phyloP scores from a whole-genome alignment of 2,888 invertebrate species.

The Heliconius sara region DNA sequence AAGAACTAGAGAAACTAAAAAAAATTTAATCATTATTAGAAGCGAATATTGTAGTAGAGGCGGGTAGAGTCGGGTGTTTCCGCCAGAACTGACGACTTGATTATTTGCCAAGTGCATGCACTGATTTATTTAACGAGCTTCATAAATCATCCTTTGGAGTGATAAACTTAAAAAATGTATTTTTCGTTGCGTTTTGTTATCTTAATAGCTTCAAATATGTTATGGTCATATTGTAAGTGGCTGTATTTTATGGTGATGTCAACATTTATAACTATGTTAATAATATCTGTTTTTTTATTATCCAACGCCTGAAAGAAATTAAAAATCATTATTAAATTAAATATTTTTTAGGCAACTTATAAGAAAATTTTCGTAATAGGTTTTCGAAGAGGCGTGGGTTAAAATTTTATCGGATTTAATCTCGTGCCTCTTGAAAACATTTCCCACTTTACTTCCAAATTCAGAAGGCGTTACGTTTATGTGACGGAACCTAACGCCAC shows the following conservation, averaged over 20 bases:
- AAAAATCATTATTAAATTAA: too few relatives aligned
- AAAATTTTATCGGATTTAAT: too few relatives aligned
- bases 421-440: too few relatives aligned
- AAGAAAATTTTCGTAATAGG: too few relatives aligned
- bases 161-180: conserved; percentile 34
- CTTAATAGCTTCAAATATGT: conserved; percentile 26
- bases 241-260: background rate
- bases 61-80: background rate
- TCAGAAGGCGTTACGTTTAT: too few relatives aligned
- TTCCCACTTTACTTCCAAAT: too few relatives aligned
- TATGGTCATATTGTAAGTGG: conserved; percentile 13
- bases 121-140: conserved; percentile 40
- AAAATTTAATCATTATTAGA: background rate
- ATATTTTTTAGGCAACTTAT: too few relatives aligned
- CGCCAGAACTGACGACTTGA: conserved; percentile 33
- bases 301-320: too few relatives aligned
- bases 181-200: conserved; percentile 31
- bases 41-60: background rate
- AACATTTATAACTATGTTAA: background rate
- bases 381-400: too few relatives aligned
- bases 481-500: too few relatives aligned
- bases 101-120: conserved; percentile 40
- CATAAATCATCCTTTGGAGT: conserved; percentile 32
- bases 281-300: background rate
- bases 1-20: background rate